Evolutionary conservation across 2,113 vertebrate genomes (phyloP), one percentile per base, ranked within the genome.

Genomic region (Scatophagus argus): DNA sequence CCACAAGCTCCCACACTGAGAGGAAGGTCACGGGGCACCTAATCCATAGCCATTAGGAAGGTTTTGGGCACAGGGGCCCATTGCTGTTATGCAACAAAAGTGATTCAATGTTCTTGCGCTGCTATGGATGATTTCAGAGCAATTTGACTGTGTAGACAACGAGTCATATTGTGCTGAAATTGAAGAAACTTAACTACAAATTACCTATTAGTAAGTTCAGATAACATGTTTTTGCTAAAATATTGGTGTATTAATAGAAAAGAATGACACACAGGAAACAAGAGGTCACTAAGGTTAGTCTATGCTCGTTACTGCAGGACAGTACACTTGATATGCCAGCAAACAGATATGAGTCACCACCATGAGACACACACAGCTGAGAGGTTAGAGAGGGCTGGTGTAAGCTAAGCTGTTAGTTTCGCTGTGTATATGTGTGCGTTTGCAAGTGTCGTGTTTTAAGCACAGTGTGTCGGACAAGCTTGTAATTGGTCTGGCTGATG

Each of bases 401-500:
- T 69, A 71, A 86, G 84, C 85, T 69, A 76, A 85, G 55, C 79
- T 78, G 74, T 84, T 74, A 62, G 78, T n/a, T n/a, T n/a, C 60
- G 6, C 21, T 54, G 55, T 71, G 47, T 81, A n/a, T 34, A 44
- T 62, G 79, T 74, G 67, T 78, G 78, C 71, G 75, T 81, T 73
- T 81, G 79, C 43, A 34, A 79, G 83, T 32, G 11, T 62, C 17
- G 63, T 68, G 84, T 83, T 89, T 86, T 89, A 89, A 85, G 77
- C 89, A 77, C 85, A 87, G 87, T 78, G 83, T 84, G 86, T 87
- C 89, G 87, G 87, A 75, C 12, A 68, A 0, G 36, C 72, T 90
- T 92, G 88, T 93, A 91, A 93, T 92, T 89, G 88, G 89, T 86
- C 82, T 83, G 74, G 79, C 75, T 88, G 88, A 90, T 92, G 90